Conservation (phyloP, 2,113 vertebrate species). For the Pteropus alecto region DNA sequence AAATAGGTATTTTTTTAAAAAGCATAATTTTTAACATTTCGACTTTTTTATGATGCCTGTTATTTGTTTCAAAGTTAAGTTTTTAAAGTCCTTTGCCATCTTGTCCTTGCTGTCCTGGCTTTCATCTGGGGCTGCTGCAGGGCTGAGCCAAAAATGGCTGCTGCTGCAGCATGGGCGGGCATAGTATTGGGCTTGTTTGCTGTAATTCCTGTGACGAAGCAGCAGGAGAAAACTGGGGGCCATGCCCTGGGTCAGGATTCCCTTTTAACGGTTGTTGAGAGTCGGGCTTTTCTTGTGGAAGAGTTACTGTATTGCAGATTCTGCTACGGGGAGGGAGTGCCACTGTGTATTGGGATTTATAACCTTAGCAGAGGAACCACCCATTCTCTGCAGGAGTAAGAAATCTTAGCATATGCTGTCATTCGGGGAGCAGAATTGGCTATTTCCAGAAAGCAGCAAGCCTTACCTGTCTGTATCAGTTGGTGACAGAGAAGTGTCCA, state of each 20-base stretch:
- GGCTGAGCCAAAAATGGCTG: conserved; percentile 64
- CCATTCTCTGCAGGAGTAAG: conserved; percentile 33
- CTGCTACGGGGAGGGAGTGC: not conserved
- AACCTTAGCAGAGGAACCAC: not conserved
- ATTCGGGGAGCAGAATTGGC: not conserved
- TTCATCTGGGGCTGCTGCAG: conserved; percentile 24
- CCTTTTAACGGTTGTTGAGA: not conserved
- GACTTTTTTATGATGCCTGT: not conserved
- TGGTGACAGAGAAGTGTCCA: not conserved
- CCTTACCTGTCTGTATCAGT: not conserved
- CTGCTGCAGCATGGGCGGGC: not conserved
- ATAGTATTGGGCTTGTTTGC: not conserved
- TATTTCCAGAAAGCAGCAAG: not conserved
- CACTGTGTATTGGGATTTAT: not conserved
- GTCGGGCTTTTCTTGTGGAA: not conserved
- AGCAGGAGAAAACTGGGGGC: not conserved
- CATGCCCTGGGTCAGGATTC: not conserved
- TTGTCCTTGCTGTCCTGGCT: conserved; percentile 27
- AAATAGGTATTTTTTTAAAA: not conserved
- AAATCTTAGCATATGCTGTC: conserved; percentile 17
- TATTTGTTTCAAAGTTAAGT: not conserved
- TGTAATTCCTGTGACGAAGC: not conserved
- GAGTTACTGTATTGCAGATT: not conserved
- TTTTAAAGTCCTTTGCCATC: conserved; percentile 3
- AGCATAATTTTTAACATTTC: not conserved